Conservation (phyloP, 1,140 invertebrate species). For the Ladona fulva region DNA sequence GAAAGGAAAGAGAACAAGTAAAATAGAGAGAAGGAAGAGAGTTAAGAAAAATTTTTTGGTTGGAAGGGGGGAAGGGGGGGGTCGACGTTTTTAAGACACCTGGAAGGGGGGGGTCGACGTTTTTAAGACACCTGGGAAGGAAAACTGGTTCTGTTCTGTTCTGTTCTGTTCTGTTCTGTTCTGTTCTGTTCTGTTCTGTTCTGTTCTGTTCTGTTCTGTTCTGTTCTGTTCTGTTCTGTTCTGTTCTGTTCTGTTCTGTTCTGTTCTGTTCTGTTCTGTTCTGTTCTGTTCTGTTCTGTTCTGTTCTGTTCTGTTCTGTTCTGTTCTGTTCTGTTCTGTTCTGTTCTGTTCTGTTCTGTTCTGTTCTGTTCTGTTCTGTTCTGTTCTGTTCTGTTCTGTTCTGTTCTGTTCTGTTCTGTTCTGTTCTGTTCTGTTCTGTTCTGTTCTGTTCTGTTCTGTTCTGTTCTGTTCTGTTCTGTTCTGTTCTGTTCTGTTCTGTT, state of each 20-base stretch:
- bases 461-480: constrained; percentile 24
- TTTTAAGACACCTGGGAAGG: too few species aligned
- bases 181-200: constrained; percentile 24
- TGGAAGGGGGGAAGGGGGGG: too few species aligned
- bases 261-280: constrained; percentile 24
- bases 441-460: constrained; percentile 21
- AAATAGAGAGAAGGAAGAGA: too few species aligned
- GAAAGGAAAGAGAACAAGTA: too few species aligned
- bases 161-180: constrained; percentile 21
- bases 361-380: constrained; percentile 20
- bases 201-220: constrained; percentile 24
- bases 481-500: constrained; percentile 21
- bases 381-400: constrained; percentile 21
- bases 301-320: constrained; percentile 23
- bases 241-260: constrained; percentile 25
- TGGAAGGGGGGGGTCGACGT: too few species aligned
- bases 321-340: constrained; percentile 23
- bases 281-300: constrained; percentile 20
- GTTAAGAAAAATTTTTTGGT: too few species aligned
- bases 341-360: constrained; percentile 22
- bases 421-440: constrained; percentile 21
- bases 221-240: constrained; percentile 24
- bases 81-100: too few species aligned
- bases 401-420: constrained; percentile 24
- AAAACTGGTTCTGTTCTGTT: constrained; percentile 19